phyloP scores from a whole-genome alignment of 2,113 vertebrate genomes.

The Columbina picui region DNA sequence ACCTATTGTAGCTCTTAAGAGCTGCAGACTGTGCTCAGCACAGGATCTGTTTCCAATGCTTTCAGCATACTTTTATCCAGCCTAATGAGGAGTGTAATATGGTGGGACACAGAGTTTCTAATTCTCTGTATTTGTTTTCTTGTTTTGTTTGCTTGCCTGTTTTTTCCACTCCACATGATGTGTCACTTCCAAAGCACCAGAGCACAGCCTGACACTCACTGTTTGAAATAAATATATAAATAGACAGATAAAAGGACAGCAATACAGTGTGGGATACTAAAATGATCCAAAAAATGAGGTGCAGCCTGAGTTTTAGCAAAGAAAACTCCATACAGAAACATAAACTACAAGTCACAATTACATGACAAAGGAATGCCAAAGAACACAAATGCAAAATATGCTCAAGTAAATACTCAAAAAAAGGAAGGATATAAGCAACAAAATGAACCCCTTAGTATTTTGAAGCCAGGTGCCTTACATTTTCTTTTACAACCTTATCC shows the following conservation, averaged over 20 bases:
- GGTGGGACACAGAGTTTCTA: neutral
- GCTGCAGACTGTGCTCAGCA: neutral
- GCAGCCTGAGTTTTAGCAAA: neutral
- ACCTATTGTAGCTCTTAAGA: rapidly evolving
- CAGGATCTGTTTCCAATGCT: neutral
- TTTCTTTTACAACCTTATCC: neutral
- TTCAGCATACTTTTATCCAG: neutral
- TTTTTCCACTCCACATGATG: neutral
- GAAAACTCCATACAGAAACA: neutral
- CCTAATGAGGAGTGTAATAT: neutral
- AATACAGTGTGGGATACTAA: neutral
- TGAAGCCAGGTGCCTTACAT: neutral
- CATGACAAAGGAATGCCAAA: neutral
- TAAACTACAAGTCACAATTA: neutral
- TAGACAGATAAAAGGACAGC: neutral
- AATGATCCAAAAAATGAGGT: neutral
- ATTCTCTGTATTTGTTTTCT: neutral
- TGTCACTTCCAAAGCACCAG: neutral
- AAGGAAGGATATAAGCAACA: neutral
- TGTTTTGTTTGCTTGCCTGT: too few relatives aligned
- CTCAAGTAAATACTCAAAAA: neutral
- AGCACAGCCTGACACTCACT: neutral
- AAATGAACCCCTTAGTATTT: rapidly evolving
- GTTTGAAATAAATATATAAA: neutral
- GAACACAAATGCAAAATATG: neutral